Conservation (phyloP, 2,113 vertebrate species). For the Perca schrenkii region DNA sequence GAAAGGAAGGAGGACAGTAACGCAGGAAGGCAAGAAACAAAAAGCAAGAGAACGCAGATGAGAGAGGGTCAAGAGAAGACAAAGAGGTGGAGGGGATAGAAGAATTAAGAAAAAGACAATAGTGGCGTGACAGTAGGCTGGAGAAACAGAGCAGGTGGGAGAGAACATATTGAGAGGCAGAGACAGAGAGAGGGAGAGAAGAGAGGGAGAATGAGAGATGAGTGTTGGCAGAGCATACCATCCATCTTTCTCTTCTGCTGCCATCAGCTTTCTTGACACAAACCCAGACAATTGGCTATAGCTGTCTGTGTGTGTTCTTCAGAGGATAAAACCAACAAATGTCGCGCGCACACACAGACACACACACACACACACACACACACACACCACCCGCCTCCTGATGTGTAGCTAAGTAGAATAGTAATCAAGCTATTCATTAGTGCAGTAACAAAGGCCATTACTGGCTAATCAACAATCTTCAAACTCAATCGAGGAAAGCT, state of each 20-base stretch:
- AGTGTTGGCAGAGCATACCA: slow-evolving; percentile 57
- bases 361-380: neutral
- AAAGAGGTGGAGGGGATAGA: slow-evolving; percentile 1
- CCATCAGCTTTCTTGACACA: slow-evolving; percentile 72
- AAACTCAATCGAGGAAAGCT: slow-evolving; percentile 86
- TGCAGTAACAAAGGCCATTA: slow-evolving; percentile 88
- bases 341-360: slow-evolving; percentile 44
- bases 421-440: slow-evolving; percentile 90
- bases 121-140: slow-evolving; percentile 20
- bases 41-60: neutral
- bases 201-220: slow-evolving; percentile 49
- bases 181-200: slow-evolving; percentile 24
- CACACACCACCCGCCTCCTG: slow-evolving; percentile 42
- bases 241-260: slow-evolving; percentile 71
- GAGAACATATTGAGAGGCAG: slow-evolving; percentile 46
- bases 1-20: slow-evolving; percentile 9
- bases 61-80: slow-evolving; percentile 8
- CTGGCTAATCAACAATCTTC: slow-evolving; percentile 88
- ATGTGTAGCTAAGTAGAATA: slow-evolving; percentile 80
- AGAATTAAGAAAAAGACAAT: slow-evolving; percentile 40
- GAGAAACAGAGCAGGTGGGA: slow-evolving; percentile 46
- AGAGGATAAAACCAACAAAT: slow-evolving; percentile 68
- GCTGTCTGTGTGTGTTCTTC: slow-evolving; percentile 60
- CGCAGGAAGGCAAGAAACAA: neutral
- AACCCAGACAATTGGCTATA: slow-evolving; percentile 70